phyloP scores from a whole-genome alignment of 2,888 invertebrate species.

The Hyppa rectilinea region DNA sequence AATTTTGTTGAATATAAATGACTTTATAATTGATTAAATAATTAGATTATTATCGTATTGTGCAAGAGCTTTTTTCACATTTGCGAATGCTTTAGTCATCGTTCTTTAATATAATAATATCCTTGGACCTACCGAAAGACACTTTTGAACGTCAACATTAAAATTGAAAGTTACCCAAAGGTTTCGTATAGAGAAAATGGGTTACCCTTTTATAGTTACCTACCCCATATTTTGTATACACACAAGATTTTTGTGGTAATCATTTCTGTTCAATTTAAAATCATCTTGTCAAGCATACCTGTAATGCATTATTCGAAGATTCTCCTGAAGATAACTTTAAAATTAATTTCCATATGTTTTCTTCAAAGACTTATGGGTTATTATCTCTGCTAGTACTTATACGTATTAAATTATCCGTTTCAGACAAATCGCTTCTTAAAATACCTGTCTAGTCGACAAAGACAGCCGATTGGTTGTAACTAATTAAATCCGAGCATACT shows the following conservation, averaged over 20 bases:
- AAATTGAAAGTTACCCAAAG: too few species aligned
- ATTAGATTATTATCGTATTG: too few species aligned
- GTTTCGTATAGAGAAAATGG: too few species aligned
- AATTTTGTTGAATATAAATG: too few species aligned
- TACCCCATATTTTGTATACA: too few species aligned
- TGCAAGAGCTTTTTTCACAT: too few species aligned
- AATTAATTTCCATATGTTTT: background rate
- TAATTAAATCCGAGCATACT: slow-evolving; percentile 46
- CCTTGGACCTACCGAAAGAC: too few species aligned
- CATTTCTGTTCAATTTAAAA: background rate
- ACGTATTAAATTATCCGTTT: slow-evolving; percentile 29
- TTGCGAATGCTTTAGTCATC: too few species aligned
- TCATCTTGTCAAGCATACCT: background rate
- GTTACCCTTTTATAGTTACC: too few species aligned
- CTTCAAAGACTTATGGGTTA: background rate
- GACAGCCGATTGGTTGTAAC: slow-evolving; percentile 40
- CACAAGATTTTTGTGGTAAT: background rate
- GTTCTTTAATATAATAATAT: too few species aligned
- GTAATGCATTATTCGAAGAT: background rate
- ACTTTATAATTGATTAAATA: too few species aligned
- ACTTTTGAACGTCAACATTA: too few species aligned
- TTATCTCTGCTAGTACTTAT: background rate
- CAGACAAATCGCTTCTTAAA: slow-evolving; percentile 49
- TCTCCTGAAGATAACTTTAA: background rate
- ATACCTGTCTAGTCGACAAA: slow-evolving; percentile 42